Conservation (phyloP, 2,113 vertebrate species). For the Corapipo altera region DNA sequence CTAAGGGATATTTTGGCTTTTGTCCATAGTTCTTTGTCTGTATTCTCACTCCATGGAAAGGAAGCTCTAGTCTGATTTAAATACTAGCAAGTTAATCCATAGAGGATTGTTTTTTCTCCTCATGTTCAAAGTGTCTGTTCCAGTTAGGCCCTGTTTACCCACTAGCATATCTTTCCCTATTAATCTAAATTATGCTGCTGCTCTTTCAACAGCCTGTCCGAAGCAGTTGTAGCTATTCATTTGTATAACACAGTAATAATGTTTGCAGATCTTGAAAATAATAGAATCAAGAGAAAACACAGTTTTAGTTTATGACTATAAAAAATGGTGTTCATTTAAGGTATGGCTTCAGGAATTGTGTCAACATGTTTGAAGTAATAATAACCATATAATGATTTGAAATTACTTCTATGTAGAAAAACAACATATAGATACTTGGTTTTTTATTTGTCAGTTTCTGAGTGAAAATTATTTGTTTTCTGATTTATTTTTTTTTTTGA, state of each 20-base stretch:
- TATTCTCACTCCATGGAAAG: not conserved
- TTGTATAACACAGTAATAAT: conserved; percentile 8
- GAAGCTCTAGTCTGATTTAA: not conserved
- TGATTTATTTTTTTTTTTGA: not conserved
- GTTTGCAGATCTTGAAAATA: not conserved
- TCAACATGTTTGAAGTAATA: conserved; percentile 10
- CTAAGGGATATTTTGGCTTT: not conserved
- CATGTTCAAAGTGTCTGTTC: not conserved
- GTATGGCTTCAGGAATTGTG: not conserved
- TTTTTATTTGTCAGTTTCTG: not conserved
- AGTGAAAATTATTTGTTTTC: not conserved
- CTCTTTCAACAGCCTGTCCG: conserved; percentile 3
- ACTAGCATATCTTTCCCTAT: not conserved
- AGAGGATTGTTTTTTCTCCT: not conserved
- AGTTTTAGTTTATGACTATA: conserved; percentile 12
- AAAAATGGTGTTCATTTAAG: conserved; percentile 6
- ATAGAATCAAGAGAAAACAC: not conserved
- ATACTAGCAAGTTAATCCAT: not conserved
- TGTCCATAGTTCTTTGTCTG: not conserved
- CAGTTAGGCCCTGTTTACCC: not conserved
- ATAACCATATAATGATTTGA: not conserved
- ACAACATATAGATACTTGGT: not conserved
- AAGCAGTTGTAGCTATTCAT: not conserved
- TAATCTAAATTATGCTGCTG: not conserved
- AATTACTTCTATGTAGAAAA: not conserved